Evolutionary conservation across 2,113 vertebrate genomes (phyloP).

Genomic region (Hydrochoerus hydrochaeris): DNA sequence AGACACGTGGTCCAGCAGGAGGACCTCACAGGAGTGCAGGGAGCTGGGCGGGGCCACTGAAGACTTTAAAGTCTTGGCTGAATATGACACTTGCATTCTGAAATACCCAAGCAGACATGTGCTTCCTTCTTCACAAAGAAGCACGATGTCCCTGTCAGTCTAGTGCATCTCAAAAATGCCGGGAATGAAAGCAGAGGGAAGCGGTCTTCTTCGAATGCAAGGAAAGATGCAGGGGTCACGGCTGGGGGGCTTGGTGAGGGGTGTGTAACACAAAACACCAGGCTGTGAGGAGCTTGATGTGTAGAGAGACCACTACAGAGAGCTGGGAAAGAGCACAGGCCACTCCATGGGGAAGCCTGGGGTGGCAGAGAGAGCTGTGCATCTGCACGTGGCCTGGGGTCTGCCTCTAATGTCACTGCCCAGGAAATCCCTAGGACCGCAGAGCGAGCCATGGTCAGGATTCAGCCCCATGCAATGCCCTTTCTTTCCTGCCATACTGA

Average conservation of each 20-base stretch:
- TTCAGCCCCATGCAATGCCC: fast-evolving
- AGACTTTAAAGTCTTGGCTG: not conserved
- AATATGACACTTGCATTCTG: not conserved
- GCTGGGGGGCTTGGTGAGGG: not conserved
- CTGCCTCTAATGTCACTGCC: fast-evolving
- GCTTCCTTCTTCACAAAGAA: not conserved
- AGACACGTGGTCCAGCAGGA: too few species aligned
- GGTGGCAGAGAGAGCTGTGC: fast-evolving
- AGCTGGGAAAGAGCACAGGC: fast-evolving
- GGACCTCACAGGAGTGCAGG: not conserved
- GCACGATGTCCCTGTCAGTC: fast-evolving
- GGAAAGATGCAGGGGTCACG: fast-evolving
- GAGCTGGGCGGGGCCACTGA: not conserved
- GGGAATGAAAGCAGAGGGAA: fast-evolving
- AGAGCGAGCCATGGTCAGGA: fast-evolving
- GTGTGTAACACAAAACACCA: fast-evolving
- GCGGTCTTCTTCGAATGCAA: fast-evolving
- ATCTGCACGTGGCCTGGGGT: fast-evolving
- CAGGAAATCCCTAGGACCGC: fast-evolving
- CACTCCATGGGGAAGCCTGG: fast-evolving
- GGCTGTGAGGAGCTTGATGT: not conserved
- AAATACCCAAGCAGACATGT: fast-evolving
- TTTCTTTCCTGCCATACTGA: fast-evolving
- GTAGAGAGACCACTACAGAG: not conserved
- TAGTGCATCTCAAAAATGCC: fast-evolving